Evolutionary conservation across 2,113 vertebrate species (phyloP).

Genomic region (Microtus richardsoni): DNA sequence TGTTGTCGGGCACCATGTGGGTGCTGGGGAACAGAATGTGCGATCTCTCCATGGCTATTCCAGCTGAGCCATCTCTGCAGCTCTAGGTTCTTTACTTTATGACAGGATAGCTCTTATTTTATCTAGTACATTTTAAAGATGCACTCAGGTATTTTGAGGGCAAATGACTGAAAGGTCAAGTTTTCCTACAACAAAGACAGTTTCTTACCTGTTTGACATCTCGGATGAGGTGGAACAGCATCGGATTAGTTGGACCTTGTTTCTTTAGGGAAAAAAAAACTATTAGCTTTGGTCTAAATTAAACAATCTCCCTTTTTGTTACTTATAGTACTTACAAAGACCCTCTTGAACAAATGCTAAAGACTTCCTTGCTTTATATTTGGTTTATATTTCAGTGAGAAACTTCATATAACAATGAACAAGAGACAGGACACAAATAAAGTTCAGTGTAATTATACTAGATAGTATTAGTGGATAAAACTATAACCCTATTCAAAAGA

Average conservation of each 20-base stretch:
- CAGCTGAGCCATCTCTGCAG: not conserved
- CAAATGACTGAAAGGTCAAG: not conserved
- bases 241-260: conserved; percentile 96
- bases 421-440: not conserved
- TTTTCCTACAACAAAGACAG: conserved; percentile 50
- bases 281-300: conserved; percentile 60
- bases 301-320: not conserved
- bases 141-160: not conserved
- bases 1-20: not conserved
- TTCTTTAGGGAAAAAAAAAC: conserved; percentile 87
- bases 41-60: not conserved
- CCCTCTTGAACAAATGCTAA: conserved; percentile 12
- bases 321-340: not conserved
- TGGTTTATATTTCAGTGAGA: conserved; percentile 55
- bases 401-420: conserved; percentile 18
- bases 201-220: conserved; percentile 96
- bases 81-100: not conserved
- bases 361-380: conserved; percentile 32
- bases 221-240: conserved; percentile 95
- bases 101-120: conserved; percentile 33
- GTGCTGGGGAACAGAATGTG: not conserved
- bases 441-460: conserved; percentile 21
- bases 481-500: not conserved
- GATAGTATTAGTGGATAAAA: not conserved
- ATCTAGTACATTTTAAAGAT: conserved; percentile 28